These are phyloP conservation scores for Phalanger gymnotis DNA, from an alignment of 2,797 vertebrate genomes.

Conservation along the genomic window DNA sequence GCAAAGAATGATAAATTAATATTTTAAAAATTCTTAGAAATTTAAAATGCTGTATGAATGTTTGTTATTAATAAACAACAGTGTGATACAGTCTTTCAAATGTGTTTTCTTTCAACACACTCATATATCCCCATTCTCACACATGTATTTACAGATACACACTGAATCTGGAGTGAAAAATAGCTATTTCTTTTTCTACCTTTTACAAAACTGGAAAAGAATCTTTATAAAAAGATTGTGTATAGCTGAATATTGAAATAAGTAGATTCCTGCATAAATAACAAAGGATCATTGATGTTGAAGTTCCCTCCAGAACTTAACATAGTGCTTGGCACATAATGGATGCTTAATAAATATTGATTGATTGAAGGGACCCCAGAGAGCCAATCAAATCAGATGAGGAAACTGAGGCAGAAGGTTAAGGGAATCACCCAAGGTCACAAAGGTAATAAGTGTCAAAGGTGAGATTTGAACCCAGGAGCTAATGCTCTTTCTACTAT, in stretches of 20 bases:
- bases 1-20: not conserved
- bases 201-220: constrained; percentile 69
- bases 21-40: constrained; percentile 1
- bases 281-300: not conserved
- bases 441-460: not conserved
- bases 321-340: not conserved
- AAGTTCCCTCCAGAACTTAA: not conserved
- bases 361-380: not conserved
- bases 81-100: constrained; percentile 4
- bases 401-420: not conserved
- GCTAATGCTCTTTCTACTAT: not conserved
- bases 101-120: constrained; percentile 12
- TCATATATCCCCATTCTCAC: not conserved
- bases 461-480: not conserved
- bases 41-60: not conserved
- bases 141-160: not conserved
- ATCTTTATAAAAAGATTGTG: constrained; percentile 55
- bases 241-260: constrained; percentile 45
- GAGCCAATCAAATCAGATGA: not conserved
- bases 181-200: constrained; percentile 45
- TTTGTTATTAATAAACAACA: constrained; percentile 32
- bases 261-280: not conserved
- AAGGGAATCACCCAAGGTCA: not conserved
- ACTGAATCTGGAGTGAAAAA: constrained; percentile 30
- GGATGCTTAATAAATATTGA: not conserved